These are phyloP conservation scores for Drosophila yooni DNA, from an alignment of 2,888 invertebrate species.

Conservation along the genomic window DNA sequence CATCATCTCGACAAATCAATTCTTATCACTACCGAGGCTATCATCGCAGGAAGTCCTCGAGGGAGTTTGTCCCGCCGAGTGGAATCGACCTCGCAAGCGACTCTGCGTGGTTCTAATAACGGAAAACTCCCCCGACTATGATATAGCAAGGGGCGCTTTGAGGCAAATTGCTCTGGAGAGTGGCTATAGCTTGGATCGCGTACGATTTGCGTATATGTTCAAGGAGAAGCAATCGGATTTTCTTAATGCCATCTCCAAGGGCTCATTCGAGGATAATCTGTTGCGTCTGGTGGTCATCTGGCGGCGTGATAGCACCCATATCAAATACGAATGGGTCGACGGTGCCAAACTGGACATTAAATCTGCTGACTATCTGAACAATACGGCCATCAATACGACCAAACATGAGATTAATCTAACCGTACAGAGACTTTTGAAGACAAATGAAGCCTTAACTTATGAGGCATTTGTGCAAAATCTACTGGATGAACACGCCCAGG, in stretches of 20 bases:
- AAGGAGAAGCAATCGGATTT: conserved; percentile 91
- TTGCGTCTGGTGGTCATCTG: conserved; percentile 95
- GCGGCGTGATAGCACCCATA: conserved; percentile 93
- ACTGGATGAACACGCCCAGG: conserved; percentile 91
- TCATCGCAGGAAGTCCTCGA: conserved; percentile 93
- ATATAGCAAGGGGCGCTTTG: conserved; percentile 88
- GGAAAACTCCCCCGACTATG: conserved; percentile 86
- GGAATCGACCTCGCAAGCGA: conserved; percentile 90
- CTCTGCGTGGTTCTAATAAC: conserved; percentile 93
- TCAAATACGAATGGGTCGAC: conserved; percentile 95
- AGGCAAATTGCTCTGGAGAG: conserved; percentile 90
- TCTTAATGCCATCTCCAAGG: conserved; percentile 87
- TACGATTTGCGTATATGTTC: conserved; percentile 95
- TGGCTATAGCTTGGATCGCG: conserved; percentile 88
- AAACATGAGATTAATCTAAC: conserved; percentile 90
- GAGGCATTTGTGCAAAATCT: conserved; percentile 92
- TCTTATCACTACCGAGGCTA: conserved; percentile 93
- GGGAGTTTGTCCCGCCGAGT: conserved; percentile 93
- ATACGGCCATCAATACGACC: conserved; percentile 88
- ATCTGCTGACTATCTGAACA: conserved; percentile 84
- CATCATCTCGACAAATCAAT: conserved; percentile 94
- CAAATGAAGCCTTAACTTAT: conserved; percentile 91
- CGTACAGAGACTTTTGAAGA: conserved; percentile 89
- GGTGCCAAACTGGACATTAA: conserved; percentile 82
- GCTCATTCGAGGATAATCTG: conserved; percentile 88